Conservation (phyloP, 1,140 invertebrate genomes). For the Drosophila kikkawai region DNA sequence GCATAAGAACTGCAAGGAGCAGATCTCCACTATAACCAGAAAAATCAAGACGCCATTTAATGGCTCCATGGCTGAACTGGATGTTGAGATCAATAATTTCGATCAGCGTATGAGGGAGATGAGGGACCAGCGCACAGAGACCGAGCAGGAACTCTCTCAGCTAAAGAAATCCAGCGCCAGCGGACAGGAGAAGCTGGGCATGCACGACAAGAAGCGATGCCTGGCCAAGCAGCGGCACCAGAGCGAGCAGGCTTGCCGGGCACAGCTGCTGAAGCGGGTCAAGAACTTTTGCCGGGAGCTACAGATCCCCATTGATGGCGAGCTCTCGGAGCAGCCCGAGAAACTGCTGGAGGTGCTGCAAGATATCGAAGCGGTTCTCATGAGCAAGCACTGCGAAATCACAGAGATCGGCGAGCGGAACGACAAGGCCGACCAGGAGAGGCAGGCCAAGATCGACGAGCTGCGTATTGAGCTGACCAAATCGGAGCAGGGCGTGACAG, state of each 20-base stretch:
- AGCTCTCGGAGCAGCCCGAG: conserved; percentile 31
- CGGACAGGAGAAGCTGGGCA: conserved; percentile 67
- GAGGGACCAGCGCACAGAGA: conserved; percentile 83
- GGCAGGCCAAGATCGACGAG: conserved; percentile 86
- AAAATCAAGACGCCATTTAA: conserved; percentile 72
- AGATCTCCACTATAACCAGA: conserved; percentile 55
- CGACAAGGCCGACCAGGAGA: conserved; percentile 79
- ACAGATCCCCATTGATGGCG: conserved; percentile 42
- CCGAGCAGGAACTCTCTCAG: conserved; percentile 72
- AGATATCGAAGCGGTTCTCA: conserved; percentile 61
- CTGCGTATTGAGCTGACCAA: conserved; percentile 84
- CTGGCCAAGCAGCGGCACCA: conserved; percentile 60
- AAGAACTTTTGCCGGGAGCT: conserved; percentile 59
- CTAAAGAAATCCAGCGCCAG: conserved; percentile 85
- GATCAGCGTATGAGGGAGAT: conserved; percentile 83
- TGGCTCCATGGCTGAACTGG: conserved; percentile 85
- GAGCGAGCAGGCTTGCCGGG: conserved; percentile 64
- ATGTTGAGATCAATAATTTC: conserved; percentile 86
- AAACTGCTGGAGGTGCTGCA: conserved; percentile 44
- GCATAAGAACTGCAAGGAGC: conserved; percentile 77
- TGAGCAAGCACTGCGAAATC: conserved; percentile 70
- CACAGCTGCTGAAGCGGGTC: conserved; percentile 65
- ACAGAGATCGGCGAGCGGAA: conserved; percentile 57
- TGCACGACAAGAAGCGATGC: conserved; percentile 63
- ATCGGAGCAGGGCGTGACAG: conserved; percentile 84